A percentile compares a stretch with the other conserved stretches of the same genome.
These are phyloP conservation scores for Corydoras maculifer DNA, from an alignment of 2,113 vertebrate genomes.

Conservation along the genomic window DNA sequence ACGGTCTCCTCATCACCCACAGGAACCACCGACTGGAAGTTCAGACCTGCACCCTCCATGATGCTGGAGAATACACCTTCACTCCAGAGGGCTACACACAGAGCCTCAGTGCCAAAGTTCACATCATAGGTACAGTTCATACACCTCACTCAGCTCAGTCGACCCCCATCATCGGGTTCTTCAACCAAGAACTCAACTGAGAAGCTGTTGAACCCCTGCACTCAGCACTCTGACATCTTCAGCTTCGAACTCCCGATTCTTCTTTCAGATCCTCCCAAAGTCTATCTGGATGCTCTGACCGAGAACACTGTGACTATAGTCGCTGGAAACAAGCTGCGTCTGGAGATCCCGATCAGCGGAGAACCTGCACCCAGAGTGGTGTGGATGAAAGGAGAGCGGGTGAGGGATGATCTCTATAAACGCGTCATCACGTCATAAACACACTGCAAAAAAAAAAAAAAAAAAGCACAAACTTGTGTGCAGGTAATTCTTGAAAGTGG, in stretches of 20 bases:
- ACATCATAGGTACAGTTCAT: constrained; percentile 75
- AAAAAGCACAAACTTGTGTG: neutral
- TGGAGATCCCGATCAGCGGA: constrained; percentile 88
- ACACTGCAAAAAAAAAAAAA: neutral
- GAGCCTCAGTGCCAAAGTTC: constrained; percentile 81
- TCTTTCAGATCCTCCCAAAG: constrained; percentile 81
- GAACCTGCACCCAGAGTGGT: constrained; percentile 86
- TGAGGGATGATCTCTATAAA: constrained; percentile 47
- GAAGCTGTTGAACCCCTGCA: too few relatives aligned
- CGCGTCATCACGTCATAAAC: neutral
- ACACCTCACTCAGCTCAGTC: too few relatives aligned
- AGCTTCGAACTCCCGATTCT: too few relatives aligned
- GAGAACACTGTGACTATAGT: constrained; percentile 85
- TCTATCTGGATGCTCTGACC: constrained; percentile 84
- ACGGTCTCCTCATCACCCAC: constrained; percentile 27
- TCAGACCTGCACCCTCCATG: constrained; percentile 70
- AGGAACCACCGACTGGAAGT: constrained; percentile 86
- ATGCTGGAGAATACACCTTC: constrained; percentile 91
- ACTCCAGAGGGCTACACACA: constrained; percentile 84
- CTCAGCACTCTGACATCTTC: too few relatives aligned
- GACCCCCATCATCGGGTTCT: too few relatives aligned
- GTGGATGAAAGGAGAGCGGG: constrained; percentile 94
- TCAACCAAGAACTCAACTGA: too few relatives aligned
- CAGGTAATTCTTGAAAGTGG: constrained; percentile 85
- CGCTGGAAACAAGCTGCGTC: constrained; percentile 91